Conservation (phyloP, 2,888 invertebrate genomes). For the Watsonalla cultraria region DNA sequence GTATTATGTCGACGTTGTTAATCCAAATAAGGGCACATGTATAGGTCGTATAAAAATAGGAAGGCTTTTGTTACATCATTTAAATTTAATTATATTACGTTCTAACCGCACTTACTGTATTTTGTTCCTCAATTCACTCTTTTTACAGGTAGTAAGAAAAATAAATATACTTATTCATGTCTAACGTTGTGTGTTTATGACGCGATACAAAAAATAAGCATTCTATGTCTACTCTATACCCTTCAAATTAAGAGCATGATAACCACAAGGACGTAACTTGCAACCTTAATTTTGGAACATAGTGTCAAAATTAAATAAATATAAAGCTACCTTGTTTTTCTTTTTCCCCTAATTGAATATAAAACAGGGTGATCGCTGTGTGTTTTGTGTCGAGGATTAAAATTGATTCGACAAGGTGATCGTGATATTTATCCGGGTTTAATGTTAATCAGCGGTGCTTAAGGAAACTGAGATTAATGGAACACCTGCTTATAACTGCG, state of each 20-base stretch:
- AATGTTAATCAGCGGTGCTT: neutral
- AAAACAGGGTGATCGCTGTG: neutral
- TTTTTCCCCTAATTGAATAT: neutral
- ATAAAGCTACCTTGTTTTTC: neutral
- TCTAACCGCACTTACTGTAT: too few relatives aligned
- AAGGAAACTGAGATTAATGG: neutral
- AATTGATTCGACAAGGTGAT: neutral
- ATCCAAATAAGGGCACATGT: neutral
- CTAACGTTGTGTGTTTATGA: too few relatives aligned
- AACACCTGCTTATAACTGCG: neutral
- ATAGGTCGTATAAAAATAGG: neutral
- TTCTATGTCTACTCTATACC: too few relatives aligned
- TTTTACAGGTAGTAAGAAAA: too few relatives aligned
- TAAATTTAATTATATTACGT: too few relatives aligned
- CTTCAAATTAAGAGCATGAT: too few relatives aligned
- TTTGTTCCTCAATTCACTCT: too few relatives aligned
- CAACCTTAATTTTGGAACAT: neutral
- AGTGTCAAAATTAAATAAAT: neutral
- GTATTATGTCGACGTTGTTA: slow-evolving; percentile 7
- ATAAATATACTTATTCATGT: too few relatives aligned
- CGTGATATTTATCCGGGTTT: neutral
- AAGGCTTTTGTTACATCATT: too few relatives aligned
- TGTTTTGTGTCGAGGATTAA: neutral
- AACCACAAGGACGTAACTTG: neutral
- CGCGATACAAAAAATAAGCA: too few relatives aligned